Evolutionary conservation across 2,797 vertebrate species (phyloP), one percentile per base, ranked within the genome.

Genomic region (Babyrousa celebensis): DNA sequence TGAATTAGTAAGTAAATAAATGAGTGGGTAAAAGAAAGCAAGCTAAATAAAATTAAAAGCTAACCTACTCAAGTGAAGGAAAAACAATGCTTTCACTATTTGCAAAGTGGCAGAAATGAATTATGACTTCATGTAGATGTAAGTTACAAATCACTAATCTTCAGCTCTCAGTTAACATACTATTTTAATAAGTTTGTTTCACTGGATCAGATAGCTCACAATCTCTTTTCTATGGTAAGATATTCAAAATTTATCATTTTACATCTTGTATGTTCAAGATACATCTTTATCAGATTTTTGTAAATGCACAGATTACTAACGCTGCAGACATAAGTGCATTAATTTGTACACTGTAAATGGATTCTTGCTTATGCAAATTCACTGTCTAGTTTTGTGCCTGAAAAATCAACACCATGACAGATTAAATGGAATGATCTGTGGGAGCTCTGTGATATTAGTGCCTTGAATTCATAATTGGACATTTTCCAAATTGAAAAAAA

Each of bases 211-310:
- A 94, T 71, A 91, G 79, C 27, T 92, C 68, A 75, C 32, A 79
- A 18, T 78, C 25, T 94, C 80, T 94, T 92, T 85, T 96, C 79
- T 93, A 36, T 5, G 80, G 48, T 18, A 95, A 16, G 40, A 84
- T 79, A 90, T 71, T 79, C 40, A 91, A 77, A n/a, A 97, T 80
- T 95, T 95, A 86, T 80, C 67, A 67, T 68, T 91, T 96, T 97
- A 79, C 43, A 70, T 82, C 58, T 91, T 43, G 6, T 40, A 86
- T 71, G 14, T 40, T 83, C n/a, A 48, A 63, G 40, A 52, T 15
- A 95, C 1, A 75, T 92, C 90, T 94, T 89, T 83, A 85, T 95
- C 82, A 85, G 36, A 87, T 71, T 90, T 96, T 74, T 96, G 20
- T 36, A 94, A 88, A 56, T 82, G 40, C 23, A 63, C 1, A 29